A percentile compares a stretch with the other conserved stretches of the same genome.
Evolutionary conservation across 2,797 vertebrate species (phyloP).

Genomic region (Platalea minor): DNA sequence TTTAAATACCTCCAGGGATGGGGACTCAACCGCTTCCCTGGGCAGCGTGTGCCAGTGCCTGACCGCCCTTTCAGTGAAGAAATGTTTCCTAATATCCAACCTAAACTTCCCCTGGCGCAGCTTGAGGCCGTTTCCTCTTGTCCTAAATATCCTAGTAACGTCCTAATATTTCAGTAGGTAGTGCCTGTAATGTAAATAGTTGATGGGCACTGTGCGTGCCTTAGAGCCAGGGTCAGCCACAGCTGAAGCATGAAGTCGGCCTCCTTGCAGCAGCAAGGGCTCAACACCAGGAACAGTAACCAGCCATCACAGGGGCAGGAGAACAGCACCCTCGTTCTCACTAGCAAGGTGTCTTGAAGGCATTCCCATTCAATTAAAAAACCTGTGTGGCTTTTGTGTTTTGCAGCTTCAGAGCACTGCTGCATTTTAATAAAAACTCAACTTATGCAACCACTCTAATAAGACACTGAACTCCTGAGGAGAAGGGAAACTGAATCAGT

Average conservation of each 20-base stretch:
- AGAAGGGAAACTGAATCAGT: background rate
- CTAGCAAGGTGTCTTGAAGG: background rate
- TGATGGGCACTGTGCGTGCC: background rate
- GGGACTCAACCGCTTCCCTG: no score
- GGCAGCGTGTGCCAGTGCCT: no score
- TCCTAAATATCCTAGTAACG: no score
- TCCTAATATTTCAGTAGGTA: background rate
- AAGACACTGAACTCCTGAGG: background rate
- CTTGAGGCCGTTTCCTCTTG: no score
- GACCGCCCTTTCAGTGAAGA: no score
- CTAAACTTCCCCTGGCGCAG: no score
- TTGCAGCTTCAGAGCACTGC: background rate
- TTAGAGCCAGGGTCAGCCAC: background rate
- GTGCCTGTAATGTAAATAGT: background rate
- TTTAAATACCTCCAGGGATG: no score
- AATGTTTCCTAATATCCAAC: no score
- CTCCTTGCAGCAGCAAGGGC: background rate
- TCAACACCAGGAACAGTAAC: background rate
- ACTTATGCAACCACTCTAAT: background rate
- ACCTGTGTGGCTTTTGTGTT: background rate
- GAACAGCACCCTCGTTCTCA: background rate
- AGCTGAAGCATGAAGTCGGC: background rate
- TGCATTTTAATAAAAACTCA: constrained; percentile 10
- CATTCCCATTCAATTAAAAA: background rate
- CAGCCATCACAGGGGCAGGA: background rate